Evolutionary conservation across 2,797 vertebrate genomes (phyloP), one percentile per base, ranked within the genome.

Genomic region (Urocyon cinereoargenteus): DNA sequence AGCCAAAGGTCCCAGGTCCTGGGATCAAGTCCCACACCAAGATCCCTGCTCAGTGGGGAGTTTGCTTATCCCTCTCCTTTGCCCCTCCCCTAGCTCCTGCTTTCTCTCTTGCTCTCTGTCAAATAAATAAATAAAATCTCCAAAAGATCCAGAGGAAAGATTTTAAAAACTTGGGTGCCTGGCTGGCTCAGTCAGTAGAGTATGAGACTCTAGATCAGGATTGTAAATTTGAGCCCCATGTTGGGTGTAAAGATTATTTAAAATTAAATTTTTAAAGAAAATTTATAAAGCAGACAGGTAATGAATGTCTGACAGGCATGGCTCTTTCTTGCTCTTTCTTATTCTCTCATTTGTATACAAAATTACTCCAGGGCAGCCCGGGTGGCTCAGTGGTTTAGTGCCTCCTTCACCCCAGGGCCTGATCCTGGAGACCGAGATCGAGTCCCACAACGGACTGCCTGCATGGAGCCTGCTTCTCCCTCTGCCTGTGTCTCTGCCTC

Each of bases 91-190:
- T n/a, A 19, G n/a, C n/a, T 34, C n/a, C n/a, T 19, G n/a, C 2
- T 19, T 8, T 2, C n/a, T n/a, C n/a, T 66, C 31, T 68, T 4
- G 7, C 66, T 11, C n/a, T 68, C 66, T 68, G n/a, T 34, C n/a
- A 34, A 68, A 34, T 34, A 68, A 66, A 66, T n/a, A 66, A 68
- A 68, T 68, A 68, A 68, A 68, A 34, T 68, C n/a, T 34, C n/a
- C 5, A 93, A 94, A 94, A 90, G 77, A 13, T 72, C 93, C 88
- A 22, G 87, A 91, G 28, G 1, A 5, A 96, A 85, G 21, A 91
- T 53, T 91, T 5, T 57, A 45, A 97, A 64, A 28, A 49, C 45
- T 31, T 49, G 26, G 26, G 45, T 8, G 1, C 2, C 26, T 51
- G 45, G 45, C 0, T 49, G 45, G 15, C 45, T 75, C 66, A 34